phyloP scores from a whole-genome alignment of 2,888 invertebrate genomes.

The Leptothorax acervorum region DNA sequence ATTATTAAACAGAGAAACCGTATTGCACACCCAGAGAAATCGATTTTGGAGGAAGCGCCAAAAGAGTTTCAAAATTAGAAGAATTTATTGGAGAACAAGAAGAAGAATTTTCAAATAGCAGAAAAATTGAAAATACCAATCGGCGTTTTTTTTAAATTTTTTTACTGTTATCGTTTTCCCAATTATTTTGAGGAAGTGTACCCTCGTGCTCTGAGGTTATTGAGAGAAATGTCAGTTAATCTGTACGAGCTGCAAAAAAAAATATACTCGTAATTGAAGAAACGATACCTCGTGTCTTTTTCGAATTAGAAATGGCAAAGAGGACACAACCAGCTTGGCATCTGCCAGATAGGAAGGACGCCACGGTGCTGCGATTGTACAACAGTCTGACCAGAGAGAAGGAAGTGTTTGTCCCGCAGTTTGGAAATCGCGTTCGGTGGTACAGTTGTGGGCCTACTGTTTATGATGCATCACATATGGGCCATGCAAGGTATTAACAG shows the following conservation, averaged over 20 bases:
- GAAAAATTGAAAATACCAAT: no score
- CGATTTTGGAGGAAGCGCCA: no score
- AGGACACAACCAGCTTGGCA: slow-evolving; percentile 92
- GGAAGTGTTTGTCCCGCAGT: slow-evolving; percentile 94
- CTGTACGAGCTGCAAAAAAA: not conserved
- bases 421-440: slow-evolving; percentile 95
- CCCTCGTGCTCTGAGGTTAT: not conserved
- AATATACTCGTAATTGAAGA: not conserved
- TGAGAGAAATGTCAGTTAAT: not conserved
- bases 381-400: slow-evolving; percentile 97
- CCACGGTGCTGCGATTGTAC: slow-evolving; percentile 90
- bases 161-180: not conserved
- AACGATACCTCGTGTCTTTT: not conserved
- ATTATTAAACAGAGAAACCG: no score
- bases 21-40: no score
- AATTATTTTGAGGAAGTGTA: not conserved
- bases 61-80: no score
- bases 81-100: no score
- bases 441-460: slow-evolving; percentile 99
- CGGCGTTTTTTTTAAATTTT: not conserved
- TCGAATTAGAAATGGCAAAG: slow-evolving; percentile 86
- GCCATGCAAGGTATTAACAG: slow-evolving; percentile 95
- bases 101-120: no score
- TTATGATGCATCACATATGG: slow-evolving; percentile 99
- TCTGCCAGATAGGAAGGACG: slow-evolving; percentile 86